Percentiles rank a stretch among this genome's conserved stretches.
Evolutionary conservation across 2,113 vertebrate species (phyloP).

Genomic region (Centropus bengalensis): DNA sequence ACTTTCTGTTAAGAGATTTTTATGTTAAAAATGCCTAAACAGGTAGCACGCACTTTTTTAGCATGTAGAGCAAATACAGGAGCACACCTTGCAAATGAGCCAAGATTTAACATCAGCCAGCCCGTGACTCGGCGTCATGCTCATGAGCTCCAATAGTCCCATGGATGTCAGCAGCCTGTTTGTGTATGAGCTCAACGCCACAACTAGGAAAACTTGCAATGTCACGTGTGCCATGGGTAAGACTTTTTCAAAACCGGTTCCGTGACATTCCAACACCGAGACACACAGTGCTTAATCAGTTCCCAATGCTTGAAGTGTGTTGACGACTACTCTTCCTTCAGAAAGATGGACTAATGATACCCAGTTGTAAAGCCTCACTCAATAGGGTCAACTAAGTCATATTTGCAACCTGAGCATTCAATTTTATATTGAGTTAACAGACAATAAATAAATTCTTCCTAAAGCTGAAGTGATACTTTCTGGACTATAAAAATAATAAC

Average conservation of each 20-base stretch:
- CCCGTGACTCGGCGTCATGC: background rate
- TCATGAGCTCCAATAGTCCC: background rate
- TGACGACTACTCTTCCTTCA: background rate
- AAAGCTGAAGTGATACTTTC: background rate
- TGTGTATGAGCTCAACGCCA: background rate
- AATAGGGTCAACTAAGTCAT: background rate
- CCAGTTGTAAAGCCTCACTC: background rate
- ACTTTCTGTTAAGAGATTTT: background rate
- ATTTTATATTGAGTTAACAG: background rate
- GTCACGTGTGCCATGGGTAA: background rate
- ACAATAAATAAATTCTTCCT: background rate
- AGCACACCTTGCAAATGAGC: background rate
- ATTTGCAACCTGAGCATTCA: background rate
- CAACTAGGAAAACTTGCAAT: background rate
- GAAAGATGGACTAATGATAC: background rate
- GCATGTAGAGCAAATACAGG: background rate
- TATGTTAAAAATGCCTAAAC: background rate
- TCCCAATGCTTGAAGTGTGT: background rate
- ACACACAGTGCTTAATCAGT: background rate
- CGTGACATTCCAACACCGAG: background rate
- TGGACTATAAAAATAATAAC: background rate
- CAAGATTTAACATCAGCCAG: background rate
- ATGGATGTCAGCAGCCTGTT: background rate
- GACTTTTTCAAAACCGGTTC: background rate
- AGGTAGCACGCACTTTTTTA: background rate